A percentile compares a stretch with the other conserved stretches of the same genome.
Conservation (phyloP, 2,888 invertebrate genomes). For the Philaethria dido region DNA sequence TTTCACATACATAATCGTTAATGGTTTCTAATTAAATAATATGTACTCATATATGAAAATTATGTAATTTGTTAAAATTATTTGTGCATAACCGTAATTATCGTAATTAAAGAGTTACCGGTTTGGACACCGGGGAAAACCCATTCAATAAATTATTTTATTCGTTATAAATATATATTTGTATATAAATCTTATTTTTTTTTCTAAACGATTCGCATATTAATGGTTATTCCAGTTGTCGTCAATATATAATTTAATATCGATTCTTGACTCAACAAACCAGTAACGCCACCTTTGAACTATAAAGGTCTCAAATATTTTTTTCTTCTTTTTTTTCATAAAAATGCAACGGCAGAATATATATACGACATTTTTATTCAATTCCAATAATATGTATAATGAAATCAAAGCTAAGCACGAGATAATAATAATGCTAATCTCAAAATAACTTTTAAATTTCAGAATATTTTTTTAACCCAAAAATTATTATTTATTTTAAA, state of each 20-base stretch:
- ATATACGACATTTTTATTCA: too few species aligned
- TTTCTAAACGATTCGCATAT: conserved; percentile 27
- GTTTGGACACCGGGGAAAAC: conserved; percentile 23
- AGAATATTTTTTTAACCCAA: too few species aligned
- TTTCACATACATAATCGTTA: conserved; percentile 4
- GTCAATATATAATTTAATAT: conserved; percentile 50
- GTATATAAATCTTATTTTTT: conserved; percentile 7
- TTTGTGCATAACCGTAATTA: conserved; percentile 22
- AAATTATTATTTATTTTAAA: too few species aligned
- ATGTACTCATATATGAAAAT: neutral
- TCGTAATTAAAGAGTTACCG: conserved; percentile 14
- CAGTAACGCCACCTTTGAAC: conserved; percentile 73
- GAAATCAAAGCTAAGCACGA: too few species aligned
- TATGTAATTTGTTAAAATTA: conserved; percentile 1
- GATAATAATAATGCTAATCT: too few species aligned
- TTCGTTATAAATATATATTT: conserved; percentile 20
- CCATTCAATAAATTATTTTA: conserved; percentile 22
- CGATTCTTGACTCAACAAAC: conserved; percentile 59
- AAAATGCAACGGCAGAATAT: neutral
- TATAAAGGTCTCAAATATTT: conserved; percentile 53
- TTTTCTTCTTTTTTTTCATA: conserved; percentile 18
- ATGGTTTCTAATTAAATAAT: conserved; percentile 3
- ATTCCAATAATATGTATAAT: too few species aligned
- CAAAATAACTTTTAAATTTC: too few species aligned
- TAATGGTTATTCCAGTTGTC: conserved; percentile 43